Percentiles rank a stretch among this genome's conserved stretches.
phyloP scores from a whole-genome alignment of 2,113 vertebrate genomes.

The Megaleporinus macrocephalus region DNA sequence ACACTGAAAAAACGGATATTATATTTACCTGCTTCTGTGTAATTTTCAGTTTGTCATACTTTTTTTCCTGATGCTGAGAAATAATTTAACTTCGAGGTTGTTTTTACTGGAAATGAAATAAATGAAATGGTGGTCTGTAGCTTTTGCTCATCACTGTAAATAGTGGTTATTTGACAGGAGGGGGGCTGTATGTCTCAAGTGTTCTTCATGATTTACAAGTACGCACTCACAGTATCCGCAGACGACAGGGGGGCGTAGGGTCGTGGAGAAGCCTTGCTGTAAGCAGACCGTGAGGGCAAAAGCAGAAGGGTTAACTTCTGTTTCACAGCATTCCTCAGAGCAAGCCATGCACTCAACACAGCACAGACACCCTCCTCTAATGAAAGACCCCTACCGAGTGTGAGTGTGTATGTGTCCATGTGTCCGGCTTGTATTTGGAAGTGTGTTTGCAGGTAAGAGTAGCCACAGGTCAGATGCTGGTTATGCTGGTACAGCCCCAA shows the following conservation, averaged over 20 bases:
- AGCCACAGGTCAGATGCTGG: background rate
- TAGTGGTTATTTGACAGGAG: too few relatives aligned
- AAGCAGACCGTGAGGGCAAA: background rate
- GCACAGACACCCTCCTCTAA: constrained; percentile 61
- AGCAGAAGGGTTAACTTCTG: constrained; percentile 53
- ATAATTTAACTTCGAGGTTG: too few relatives aligned
- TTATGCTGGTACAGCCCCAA: too few relatives aligned
- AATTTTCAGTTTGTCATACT: too few relatives aligned
- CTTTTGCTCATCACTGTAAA: too few relatives aligned
- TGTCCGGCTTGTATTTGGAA: constrained; percentile 8
- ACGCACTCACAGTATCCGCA: background rate
- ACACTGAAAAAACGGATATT: too few relatives aligned
- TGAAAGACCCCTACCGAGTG: constrained; percentile 59
- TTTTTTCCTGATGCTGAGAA: too few relatives aligned
- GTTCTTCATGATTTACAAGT: background rate
- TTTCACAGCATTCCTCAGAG: constrained; percentile 72
- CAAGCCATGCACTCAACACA: constrained; percentile 63
- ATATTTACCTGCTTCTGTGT: too few relatives aligned
- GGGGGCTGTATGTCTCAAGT: background rate
- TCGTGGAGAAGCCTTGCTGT: background rate
- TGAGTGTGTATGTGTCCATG: constrained; percentile 31
- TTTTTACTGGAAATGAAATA: too few relatives aligned
- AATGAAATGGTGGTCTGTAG: too few relatives aligned
- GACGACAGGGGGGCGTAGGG: background rate
- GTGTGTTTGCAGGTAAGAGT: background rate